phyloP scores from a whole-genome alignment of 2,797 vertebrate species.

The Microctenopoma stevenorrisi region DNA sequence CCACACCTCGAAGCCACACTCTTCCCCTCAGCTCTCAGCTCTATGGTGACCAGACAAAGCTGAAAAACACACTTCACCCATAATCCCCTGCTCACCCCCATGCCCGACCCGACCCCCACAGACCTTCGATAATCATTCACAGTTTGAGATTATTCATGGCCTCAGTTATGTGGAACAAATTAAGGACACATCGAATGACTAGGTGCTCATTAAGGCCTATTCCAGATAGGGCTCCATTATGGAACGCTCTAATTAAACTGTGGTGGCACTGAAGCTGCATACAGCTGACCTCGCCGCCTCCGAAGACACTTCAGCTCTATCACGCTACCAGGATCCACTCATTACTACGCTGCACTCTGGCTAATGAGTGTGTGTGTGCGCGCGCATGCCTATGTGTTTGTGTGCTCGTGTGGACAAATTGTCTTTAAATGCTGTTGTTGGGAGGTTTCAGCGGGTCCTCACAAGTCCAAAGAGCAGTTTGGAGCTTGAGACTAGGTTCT shows the following conservation, averaged over 20 bases:
- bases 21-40: background rate
- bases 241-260: slow-evolving; percentile 70
- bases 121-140: slow-evolving; percentile 49
- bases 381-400: background rate
- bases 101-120: background rate
- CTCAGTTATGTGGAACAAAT: slow-evolving; percentile 67
- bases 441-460: too few species aligned
- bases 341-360: slow-evolving; percentile 45
- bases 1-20: slow-evolving; percentile 12
- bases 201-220: slow-evolving; percentile 64
- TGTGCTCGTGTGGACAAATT: too few species aligned
- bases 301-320: slow-evolving; percentile 56
- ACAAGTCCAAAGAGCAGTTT: too few species aligned
- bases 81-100: slow-evolving; percentile 6
- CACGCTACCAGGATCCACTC: slow-evolving; percentile 54
- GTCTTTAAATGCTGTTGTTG: too few species aligned
- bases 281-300: slow-evolving; percentile 56
- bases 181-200: slow-evolving; percentile 57
- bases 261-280: slow-evolving; percentile 54
- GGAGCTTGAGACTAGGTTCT: too few species aligned
- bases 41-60: background rate
- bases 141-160: slow-evolving; percentile 58
- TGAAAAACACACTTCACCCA: slow-evolving; percentile 15
- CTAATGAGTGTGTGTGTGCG: slow-evolving; percentile 43
- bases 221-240: slow-evolving; percentile 56